Evolutionary conservation across 2,797 vertebrate species (phyloP), one percentile per base, ranked within the genome.

Genomic region (Enteromius mattozi): DNA sequence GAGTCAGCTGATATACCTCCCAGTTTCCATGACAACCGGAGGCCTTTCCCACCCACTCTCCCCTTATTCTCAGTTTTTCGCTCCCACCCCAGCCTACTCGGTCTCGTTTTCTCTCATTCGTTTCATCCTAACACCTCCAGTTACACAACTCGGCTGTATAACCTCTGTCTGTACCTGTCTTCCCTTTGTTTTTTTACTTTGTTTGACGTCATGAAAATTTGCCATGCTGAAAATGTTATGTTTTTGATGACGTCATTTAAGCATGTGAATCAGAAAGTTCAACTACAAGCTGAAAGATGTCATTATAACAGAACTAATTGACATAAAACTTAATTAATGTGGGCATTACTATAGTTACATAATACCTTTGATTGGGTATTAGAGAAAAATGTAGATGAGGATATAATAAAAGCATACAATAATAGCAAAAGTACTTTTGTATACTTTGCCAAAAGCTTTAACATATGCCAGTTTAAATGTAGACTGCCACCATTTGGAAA

Each of bases 21-120:
- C 92, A 94, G 95, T 96, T 96, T 93, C 94, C 94, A 95, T 96
- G 92, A 91, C 88, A 95, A 95, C 94, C 40, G 37, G 49, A 91
- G 92, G 92, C 92, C 92, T 93, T 95, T 94, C 94, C 92, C 92
- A 91, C 92, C 92, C 93, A 91, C 92, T 93, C 91, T 84, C 59
- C 83, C 65, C n/a, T 90, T 88, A 86, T 80, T 92, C 86, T 84
- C 87, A 91, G 51, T 59, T 21, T 37, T 69, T 40, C 33, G 49
- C 35, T 70, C 68, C 66, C 86, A 66, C 59, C 66, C 71, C 16
- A 33, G 59, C 56, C 79, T 68, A 88, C 81, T 85, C 79, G 70
- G 51, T 84, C 81, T 88, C 40, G 17, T 66, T 91, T 86, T 80
- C 65, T 49, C 81, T 83, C 88, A 86, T 88, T 89, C 80, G 80